Conservation (phyloP, 2,797 vertebrate genomes). For the Luscinia megarhynchos region DNA sequence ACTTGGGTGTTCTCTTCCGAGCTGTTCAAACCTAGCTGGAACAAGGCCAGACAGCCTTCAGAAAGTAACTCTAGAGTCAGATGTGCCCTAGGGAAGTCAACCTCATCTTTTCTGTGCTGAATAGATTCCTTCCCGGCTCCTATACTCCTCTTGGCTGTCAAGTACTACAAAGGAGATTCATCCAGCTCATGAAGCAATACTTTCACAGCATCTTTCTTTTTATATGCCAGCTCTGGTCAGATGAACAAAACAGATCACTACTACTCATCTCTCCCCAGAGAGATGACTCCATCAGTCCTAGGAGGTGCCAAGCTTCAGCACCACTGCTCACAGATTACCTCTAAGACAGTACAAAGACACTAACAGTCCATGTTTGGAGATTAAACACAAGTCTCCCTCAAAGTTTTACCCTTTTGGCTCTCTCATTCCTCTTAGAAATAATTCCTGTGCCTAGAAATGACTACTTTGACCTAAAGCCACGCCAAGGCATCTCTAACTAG, state of each 20-base stretch:
- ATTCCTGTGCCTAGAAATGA: constrained; percentile 10
- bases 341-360: neutral
- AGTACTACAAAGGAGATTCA: neutral
- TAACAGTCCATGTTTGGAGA: constrained; percentile 12
- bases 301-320: neutral
- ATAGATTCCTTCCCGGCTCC: neutral
- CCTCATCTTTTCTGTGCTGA: neutral
- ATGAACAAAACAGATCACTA: neutral
- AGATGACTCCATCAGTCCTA: neutral
- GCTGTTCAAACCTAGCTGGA: neutral
- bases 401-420: neutral
- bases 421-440: neutral
- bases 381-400: constrained; percentile 10
- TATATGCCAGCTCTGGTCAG: neutral
- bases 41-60: neutral
- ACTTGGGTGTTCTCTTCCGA: neutral
- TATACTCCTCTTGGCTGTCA: neutral
- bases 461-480: neutral
- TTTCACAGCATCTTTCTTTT: neutral
- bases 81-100: neutral
- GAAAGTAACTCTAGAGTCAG: neutral
- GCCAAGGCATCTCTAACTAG: constrained; percentile 21
- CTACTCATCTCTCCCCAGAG: neutral
- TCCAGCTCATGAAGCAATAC: neutral
- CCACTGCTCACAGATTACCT: neutral